Conservation (phyloP, 2,888 invertebrate species). For the Gastracanthus pulcherrimus region DNA sequence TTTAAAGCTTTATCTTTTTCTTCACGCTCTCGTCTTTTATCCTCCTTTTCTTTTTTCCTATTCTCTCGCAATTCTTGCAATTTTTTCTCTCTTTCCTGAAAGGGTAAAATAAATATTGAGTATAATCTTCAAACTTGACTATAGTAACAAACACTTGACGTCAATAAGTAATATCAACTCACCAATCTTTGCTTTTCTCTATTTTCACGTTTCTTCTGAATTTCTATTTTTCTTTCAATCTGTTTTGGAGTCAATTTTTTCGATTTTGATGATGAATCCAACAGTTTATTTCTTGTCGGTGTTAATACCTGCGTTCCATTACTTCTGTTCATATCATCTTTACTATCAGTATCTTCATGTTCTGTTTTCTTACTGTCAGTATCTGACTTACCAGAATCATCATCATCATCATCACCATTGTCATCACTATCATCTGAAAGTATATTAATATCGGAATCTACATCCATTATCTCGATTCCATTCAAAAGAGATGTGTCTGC, state of each 20-base stretch:
- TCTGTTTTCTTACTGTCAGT: constrained; percentile 59
- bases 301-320: constrained; percentile 32
- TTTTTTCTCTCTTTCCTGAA: constrained; percentile 80
- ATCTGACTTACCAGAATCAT: constrained; percentile 46
- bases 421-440: constrained; percentile 41
- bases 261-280: constrained; percentile 50
- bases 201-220: constrained; percentile 81
- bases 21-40: constrained; percentile 72
- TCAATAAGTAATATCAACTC: constrained; percentile 67
- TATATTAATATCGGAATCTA: constrained; percentile 32
- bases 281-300: constrained; percentile 53
- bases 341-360: constrained; percentile 59
- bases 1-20: constrained; percentile 77
- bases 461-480: constrained; percentile 38
- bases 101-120: constrained; percentile 19
- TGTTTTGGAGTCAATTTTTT: constrained; percentile 76
- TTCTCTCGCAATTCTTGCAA: constrained; percentile 76
- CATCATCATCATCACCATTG: constrained; percentile 36
- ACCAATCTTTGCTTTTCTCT: constrained; percentile 78
- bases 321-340: constrained; percentile 57
- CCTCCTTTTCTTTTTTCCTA: constrained; percentile 65
- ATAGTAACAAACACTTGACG: constrained; percentile 21
- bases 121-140: constrained; percentile 10
- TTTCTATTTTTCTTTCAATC: constrained; percentile 81
- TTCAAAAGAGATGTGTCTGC: neutral